These are phyloP conservation scores for Formica exsecta DNA, from an alignment of 1,140 invertebrate species.

Conservation along the genomic window DNA sequence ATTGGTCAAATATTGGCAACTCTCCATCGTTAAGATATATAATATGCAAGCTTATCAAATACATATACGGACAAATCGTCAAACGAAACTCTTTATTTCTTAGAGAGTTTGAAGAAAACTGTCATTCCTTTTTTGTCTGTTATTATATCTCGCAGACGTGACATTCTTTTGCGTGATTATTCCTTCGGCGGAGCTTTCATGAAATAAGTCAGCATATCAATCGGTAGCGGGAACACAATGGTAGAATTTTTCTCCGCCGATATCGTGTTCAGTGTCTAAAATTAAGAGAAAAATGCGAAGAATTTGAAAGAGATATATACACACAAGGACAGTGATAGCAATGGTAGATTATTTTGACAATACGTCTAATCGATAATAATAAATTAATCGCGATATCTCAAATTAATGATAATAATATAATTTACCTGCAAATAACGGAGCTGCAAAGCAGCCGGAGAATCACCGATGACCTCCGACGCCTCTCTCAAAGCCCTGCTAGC, in stretches of 20 bases:
- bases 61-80: background rate
- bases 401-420: slow-evolving; percentile 15
- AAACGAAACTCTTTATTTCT: slow-evolving; percentile 22
- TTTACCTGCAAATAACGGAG: slow-evolving; percentile 87
- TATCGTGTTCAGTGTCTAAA: slow-evolving; percentile 93
- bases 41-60: slow-evolving; percentile 27
- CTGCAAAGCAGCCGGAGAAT: slow-evolving; percentile 96
- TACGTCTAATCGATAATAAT: background rate
- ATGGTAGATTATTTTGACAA: background rate
- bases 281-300: background rate
- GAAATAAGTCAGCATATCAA: slow-evolving; percentile 95
- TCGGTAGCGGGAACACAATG: slow-evolving; percentile 98
- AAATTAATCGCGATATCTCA: background rate
- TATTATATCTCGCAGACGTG: background rate
- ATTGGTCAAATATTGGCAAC: slow-evolving; percentile 60
- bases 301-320: background rate
- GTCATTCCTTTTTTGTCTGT: background rate
- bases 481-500: slow-evolving; percentile 96
- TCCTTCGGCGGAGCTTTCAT: slow-evolving; percentile 85
- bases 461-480: slow-evolving; percentile 96
- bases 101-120: background rate
- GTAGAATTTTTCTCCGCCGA: slow-evolving; percentile 99
- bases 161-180: slow-evolving; percentile 36
- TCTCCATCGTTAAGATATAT: slow-evolving; percentile 11
- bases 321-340: background rate